Percentiles rank a stretch among this genome's conserved stretches.
These are phyloP conservation scores for Lottia scabra DNA, from an alignment of 2,888 invertebrate species.

Conservation along the genomic window DNA sequence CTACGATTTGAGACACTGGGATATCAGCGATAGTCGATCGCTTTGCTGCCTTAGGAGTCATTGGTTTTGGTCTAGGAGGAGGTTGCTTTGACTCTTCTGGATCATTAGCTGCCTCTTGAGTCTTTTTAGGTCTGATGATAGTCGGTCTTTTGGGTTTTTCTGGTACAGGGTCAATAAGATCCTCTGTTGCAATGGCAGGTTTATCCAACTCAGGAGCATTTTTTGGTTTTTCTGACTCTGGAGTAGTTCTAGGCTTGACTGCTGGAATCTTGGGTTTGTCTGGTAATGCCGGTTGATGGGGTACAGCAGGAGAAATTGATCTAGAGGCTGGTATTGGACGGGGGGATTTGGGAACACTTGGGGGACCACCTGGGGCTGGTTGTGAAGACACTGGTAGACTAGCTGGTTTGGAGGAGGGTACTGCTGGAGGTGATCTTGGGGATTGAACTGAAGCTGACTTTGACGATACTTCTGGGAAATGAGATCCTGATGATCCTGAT, in stretches of 20 bases:
- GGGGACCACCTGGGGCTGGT: constrained; percentile 12
- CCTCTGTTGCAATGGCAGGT: neutral
- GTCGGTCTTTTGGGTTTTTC: constrained; percentile 19
- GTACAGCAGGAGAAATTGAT: constrained; percentile 2
- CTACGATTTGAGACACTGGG: neutral
- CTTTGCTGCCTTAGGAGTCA: constrained; percentile 14
- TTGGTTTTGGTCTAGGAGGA: constrained; percentile 10
- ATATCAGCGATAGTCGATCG: neutral
- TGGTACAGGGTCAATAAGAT: neutral
- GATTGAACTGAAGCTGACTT: too few relatives aligned
- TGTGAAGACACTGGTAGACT: neutral
- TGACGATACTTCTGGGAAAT: too few relatives aligned
- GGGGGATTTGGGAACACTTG: constrained; percentile 7
- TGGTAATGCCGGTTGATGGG: neutral
- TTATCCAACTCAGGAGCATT: neutral
- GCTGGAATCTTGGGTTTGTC: neutral
- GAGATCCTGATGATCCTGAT: too few relatives aligned
- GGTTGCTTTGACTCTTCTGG: constrained; percentile 14
- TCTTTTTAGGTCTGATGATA: constrained; percentile 11
- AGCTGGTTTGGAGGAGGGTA: constrained; percentile 8
- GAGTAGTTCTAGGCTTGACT: neutral
- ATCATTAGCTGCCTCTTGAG: constrained; percentile 3
- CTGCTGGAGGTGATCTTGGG: constrained; percentile 14
- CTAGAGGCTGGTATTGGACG: neutral
- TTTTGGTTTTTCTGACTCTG: neutral